These are phyloP conservation scores for Holotrichia oblita DNA, from an alignment of 1,140 invertebrate species.

Conservation along the genomic window DNA sequence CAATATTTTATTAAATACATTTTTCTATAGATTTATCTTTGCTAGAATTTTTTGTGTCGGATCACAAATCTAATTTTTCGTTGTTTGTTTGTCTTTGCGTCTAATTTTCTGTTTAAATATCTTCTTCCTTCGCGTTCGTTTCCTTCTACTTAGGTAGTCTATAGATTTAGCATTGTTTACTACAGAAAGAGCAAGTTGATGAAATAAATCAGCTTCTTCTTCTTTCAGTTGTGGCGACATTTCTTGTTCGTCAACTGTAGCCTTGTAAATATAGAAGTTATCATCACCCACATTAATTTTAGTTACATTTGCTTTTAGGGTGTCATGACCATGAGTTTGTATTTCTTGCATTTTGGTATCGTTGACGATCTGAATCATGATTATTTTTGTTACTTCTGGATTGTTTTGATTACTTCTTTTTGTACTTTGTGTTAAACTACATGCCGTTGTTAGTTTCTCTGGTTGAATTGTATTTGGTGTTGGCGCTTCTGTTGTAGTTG, in stretches of 20 bases:
- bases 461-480: not conserved
- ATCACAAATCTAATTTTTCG: not conserved
- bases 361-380: not conserved
- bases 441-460: not conserved
- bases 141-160: conserved; percentile 1
- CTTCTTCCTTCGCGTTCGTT: not conserved
- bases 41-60: not conserved
- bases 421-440: not conserved
- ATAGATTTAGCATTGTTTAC: conserved; percentile 11
- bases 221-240: not conserved
- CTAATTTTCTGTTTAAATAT: conserved; percentile 1
- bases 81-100: not conserved
- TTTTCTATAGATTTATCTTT: not conserved
- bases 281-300: conserved; percentile 14
- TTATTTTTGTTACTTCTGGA: not conserved
- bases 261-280: conserved; percentile 3
- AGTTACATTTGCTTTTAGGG: not conserved
- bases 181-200: not conserved
- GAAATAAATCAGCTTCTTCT: not conserved
- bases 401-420: not conserved
- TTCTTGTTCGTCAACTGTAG: not conserved
- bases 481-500: not conserved
- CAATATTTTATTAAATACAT: not conserved
- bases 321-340: not conserved
- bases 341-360: not conserved